A percentile compares a stretch with the other conserved stretches of the same genome.
These are phyloP conservation scores for Dynastes grantii DNA, from an alignment of 2,888 invertebrate genomes.

Conservation along the genomic window DNA sequence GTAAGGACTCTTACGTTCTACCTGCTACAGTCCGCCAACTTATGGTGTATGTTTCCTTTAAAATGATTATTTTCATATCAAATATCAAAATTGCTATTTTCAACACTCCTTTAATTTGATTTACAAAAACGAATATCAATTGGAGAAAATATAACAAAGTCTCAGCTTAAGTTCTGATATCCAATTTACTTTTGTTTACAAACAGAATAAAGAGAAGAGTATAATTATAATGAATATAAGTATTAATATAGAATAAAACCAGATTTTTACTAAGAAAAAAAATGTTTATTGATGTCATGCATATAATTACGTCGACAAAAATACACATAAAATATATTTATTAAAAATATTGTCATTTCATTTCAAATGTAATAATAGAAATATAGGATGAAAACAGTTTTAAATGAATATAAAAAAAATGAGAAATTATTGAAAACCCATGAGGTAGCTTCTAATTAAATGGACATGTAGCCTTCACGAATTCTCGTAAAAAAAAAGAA, in stretches of 20 bases:
- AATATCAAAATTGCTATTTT: too few species aligned
- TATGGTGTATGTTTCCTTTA: too few species aligned
- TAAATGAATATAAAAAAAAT: slow-evolving; percentile 44
- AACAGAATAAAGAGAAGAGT: too few species aligned
- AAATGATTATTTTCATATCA: too few species aligned
- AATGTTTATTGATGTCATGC: slow-evolving; percentile 53
- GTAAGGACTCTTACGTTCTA: too few species aligned
- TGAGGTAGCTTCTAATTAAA: slow-evolving; percentile 54
- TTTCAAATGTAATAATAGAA: slow-evolving; percentile 49
- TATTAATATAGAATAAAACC: neutral
- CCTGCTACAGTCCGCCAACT: too few species aligned
- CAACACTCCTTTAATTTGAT: too few species aligned
- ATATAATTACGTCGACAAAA: slow-evolving; percentile 50
- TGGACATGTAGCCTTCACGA: slow-evolving; percentile 51
- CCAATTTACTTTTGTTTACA: too few species aligned
- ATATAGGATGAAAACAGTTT: slow-evolving; percentile 40
- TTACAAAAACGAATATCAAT: too few species aligned
- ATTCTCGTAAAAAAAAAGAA: slow-evolving; percentile 34
- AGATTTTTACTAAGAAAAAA: slow-evolving; percentile 46
- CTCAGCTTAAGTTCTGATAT: too few species aligned
- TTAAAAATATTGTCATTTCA: slow-evolving; percentile 54
- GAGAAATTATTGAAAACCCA: slow-evolving; percentile 51
- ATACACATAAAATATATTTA: slow-evolving; percentile 53
- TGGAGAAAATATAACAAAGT: too few species aligned
- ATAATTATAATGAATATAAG: too few species aligned